Base-by-base conservation (phyloP, 2,888 invertebrate species). In the Heliconius sara region DNA sequence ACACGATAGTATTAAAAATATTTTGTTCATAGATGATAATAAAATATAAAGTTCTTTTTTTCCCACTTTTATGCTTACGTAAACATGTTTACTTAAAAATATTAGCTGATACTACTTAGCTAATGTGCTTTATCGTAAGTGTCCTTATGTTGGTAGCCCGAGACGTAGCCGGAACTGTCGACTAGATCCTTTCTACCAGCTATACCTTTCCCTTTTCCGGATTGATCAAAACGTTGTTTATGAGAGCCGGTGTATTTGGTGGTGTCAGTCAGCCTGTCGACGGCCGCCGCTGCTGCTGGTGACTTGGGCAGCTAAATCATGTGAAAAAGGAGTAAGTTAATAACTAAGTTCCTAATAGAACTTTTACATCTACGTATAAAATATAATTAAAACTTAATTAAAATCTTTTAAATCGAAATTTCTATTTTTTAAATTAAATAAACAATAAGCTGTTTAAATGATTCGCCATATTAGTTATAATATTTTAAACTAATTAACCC, bases 211-310 rank as follows among this genome's bases (percentile, higher is more conserved):
- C 98, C 98, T 90, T 97, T 98, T 80, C 98, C 98, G 43, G 96
- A 93, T 77, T 97, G 97, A 91, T 98, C 98, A 88, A 98, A 98
- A 39, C 98, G 96, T 86, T 98, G 97, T 89, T 97, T 98, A 90
- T 98, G 98, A 9, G 98, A 97, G 75, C 98, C 98, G 0, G 98
- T 98, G 91, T 98, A 98, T 89, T 98, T 98, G 86, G 96, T 97
- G n/a, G 97, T 96, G 89, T 98, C 98, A 0, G 98, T 98, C 84
- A 98, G 91, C 81, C 98, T 96, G 85, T 97, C 97, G 6, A 97
- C 97, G 1, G 96, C 92, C 19, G 96, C 96, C 3, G 95, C 95
- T 22, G 95, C 95, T 4, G 95, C 91, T 85, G 94, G 92, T 2
- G 93, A 94, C 84, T 94, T 94, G 10, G 91, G 89, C 79, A 93